Base-by-base conservation (phyloP, 2,113 vertebrate species). In the Hucho hucho region DNA sequence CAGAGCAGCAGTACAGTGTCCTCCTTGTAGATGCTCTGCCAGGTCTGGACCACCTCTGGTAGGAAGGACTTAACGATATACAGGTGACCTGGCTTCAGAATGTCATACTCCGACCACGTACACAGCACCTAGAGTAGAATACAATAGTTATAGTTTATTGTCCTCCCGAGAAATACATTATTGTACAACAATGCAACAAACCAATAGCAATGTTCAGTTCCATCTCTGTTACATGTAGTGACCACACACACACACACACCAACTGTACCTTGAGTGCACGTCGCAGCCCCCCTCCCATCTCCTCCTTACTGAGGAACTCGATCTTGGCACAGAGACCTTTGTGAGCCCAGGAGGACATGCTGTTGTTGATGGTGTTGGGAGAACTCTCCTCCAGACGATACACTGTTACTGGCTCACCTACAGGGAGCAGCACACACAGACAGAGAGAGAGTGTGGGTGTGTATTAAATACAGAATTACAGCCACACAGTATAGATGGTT, bases 341-440 rank as follows among this genome's bases (percentile, higher is more conserved):
- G 28, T 99, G 98, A 58, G 97, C 94, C 98, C 98, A 99, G 76
- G 98, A 99, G 32, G 97, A 99, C 98, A 99, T 99, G 94, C 98
- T 99, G 92, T 99, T 99, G 90, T 99, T 97, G 87, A 99, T 91
- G 72, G 95, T 98, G 89, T 89, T 97, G 68, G 97, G 98, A 32
- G 98, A 99, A 72, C 98, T 99, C 89, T 99, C 98, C 82, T 99
- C 98, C 69, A 99, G 93, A 20, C 97, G 95, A 88, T 99, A 99
- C 84, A 99, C 97, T 0, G 96, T 99, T 82, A 99, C 97, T 4
- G 96, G 96, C 76, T 99, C 98, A 56, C 98, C 98, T 99, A 78
- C 0, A 80, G 69, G 0, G 24, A 72, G 70, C 70, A 71, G 72
- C 74, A 69, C 18, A 22, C 12, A 5, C 28, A 32, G 14, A 49